phyloP scores from a whole-genome alignment of 2,797 vertebrate genomes.

The Falco naumanni region DNA sequence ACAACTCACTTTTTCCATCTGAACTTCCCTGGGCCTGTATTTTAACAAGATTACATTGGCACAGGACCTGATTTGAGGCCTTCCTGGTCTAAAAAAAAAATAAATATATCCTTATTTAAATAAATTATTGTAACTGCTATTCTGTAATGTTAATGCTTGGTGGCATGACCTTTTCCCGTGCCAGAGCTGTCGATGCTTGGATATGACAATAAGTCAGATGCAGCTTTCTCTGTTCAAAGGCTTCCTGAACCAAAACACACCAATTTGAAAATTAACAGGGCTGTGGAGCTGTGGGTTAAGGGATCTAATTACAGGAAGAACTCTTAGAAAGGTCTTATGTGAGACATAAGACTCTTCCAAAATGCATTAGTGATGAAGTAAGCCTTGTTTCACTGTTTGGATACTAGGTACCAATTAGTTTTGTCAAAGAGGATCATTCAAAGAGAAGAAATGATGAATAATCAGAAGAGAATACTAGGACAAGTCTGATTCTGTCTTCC shows the following conservation, averaged over 20 bases:
- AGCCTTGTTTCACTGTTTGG: not conserved
- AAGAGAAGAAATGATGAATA: not conserved
- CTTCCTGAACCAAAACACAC: conserved; percentile 33
- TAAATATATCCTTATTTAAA: conserved; percentile 38
- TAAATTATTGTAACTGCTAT: conserved; percentile 22
- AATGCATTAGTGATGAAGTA: not conserved
- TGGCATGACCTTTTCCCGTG: conserved; percentile 69
- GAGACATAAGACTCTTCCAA: not conserved
- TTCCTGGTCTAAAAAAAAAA: not conserved
- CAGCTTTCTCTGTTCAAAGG: conserved; percentile 10
- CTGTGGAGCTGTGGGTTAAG: not conserved
- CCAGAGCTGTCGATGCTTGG: conserved; percentile 41
- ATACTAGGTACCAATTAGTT: not conserved
- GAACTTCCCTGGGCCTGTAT: not conserved
- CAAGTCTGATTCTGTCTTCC: not conserved
- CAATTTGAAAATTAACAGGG: not conserved
- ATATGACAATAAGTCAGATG: conserved; percentile 57
- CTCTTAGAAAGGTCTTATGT: not conserved
- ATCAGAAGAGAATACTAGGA: not conserved
- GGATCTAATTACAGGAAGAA: not conserved
- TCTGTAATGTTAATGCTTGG: conserved; percentile 56
- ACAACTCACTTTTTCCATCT: not conserved
- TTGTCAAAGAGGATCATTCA: not conserved
- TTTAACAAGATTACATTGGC: not conserved
- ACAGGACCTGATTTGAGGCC: not conserved